A percentile compares a stretch with the other conserved stretches of the same genome.
Conservation (phyloP, 2,797 vertebrate genomes). For the Anisognathus igniventris region DNA sequence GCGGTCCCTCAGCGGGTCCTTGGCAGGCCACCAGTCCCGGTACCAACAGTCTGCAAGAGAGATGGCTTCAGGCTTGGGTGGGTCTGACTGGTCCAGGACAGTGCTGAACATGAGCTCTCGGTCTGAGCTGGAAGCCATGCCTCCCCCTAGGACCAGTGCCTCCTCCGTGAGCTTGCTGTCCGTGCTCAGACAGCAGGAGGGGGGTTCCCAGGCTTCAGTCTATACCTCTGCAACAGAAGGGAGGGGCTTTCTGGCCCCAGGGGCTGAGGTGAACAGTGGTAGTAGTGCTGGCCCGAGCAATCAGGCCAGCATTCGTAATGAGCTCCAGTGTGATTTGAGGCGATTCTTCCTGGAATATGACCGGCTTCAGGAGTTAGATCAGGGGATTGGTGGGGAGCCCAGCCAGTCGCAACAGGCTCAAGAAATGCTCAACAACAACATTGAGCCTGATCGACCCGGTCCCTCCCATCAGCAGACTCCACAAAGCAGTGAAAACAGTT, state of each 20-base stretch:
- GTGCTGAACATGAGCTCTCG: conserved; percentile 85
- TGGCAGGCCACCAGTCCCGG: conserved; percentile 78
- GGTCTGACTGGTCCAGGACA: conserved; percentile 89
- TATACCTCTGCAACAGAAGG: conserved; percentile 96
- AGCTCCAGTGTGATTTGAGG: conserved; percentile 95
- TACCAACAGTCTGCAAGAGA: conserved; percentile 78
- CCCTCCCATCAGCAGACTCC: conserved; percentile 86
- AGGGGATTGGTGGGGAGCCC: conserved; percentile 79
- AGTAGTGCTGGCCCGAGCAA: conserved; percentile 77
- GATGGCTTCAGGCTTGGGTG: conserved; percentile 76
- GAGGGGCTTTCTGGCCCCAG: conserved; percentile 82
- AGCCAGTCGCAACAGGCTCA: conserved; percentile 83
- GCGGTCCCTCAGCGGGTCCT: conserved; percentile 77
- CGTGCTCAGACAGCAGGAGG: conserved; percentile 90
- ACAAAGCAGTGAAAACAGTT: conserved; percentile 83
- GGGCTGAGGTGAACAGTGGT: conserved; percentile 81
- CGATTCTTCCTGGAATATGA: conserved; percentile 98
- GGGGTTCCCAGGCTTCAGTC: conserved; percentile 88
- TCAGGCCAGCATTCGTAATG: conserved; percentile 88
- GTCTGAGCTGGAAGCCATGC: conserved; percentile 80
- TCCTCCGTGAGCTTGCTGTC: conserved; percentile 93
- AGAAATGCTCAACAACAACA: conserved; percentile 94
- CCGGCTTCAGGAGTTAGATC: conserved; percentile 92
- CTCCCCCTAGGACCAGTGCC: conserved; percentile 93
- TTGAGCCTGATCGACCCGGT: conserved; percentile 88